A percentile compares a stretch with the other conserved stretches of the same genome.
Evolutionary conservation across 2,113 vertebrate genomes (phyloP).

Genomic region (Anseranas semipalmata): DNA sequence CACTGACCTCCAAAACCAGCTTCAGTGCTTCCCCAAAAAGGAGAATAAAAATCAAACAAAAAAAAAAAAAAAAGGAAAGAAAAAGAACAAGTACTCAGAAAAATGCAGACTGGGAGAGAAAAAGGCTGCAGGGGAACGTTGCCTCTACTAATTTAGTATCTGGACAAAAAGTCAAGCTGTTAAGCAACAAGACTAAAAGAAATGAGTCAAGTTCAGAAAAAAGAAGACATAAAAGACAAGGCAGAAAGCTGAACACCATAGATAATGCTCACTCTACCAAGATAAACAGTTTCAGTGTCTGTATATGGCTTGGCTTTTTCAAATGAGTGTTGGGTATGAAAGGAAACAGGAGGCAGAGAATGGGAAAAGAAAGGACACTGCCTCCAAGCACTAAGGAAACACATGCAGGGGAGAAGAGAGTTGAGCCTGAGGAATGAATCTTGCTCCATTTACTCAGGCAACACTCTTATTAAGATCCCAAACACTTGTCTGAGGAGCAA

Average conservation of each 20-base stretch:
- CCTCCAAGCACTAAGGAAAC: background rate
- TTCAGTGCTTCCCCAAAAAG: background rate
- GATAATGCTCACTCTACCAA: slow-evolving; percentile 19
- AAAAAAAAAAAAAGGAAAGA: too few relatives aligned
- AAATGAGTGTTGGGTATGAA: background rate
- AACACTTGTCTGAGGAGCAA: background rate
- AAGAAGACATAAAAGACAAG: background rate
- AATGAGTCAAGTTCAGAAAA: background rate
- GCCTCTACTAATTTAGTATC: background rate
- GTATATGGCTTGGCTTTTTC: background rate
- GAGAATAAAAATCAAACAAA: background rate
- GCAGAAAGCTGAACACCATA: background rate
- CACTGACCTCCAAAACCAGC: background rate
- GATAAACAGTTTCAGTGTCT: slow-evolving; percentile 49
- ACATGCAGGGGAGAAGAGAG: background rate
- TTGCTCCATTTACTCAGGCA: background rate
- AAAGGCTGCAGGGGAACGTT: background rate
- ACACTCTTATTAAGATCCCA: background rate
- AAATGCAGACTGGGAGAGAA: background rate
- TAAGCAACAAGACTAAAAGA: background rate
- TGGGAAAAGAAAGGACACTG: background rate
- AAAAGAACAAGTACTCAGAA: background rate
- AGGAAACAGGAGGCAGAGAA: slow-evolving; percentile 31
- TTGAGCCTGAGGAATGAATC: background rate
- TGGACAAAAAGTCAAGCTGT: background rate